Evolutionary conservation across 2,888 invertebrate species (phyloP).

Genomic region (Conchocele bisecta): DNA sequence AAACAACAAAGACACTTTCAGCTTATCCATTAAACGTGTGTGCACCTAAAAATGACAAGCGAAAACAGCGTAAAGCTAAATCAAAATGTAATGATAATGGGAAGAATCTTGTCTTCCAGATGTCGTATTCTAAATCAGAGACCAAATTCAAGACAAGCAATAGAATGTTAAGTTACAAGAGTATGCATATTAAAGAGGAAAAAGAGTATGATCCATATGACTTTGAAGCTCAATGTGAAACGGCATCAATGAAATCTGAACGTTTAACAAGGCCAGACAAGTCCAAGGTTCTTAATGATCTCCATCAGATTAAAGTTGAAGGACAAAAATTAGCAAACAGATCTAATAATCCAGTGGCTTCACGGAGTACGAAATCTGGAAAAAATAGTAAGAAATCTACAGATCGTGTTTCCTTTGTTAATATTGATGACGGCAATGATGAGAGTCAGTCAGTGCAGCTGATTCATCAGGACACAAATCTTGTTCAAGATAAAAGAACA

Average conservation of each 20-base stretch:
- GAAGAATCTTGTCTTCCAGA: constrained; percentile 34
- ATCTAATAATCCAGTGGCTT: no score
- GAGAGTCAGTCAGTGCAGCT: no score
- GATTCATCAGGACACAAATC: no score
- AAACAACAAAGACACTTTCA: no score
- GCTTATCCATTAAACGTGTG: no score
- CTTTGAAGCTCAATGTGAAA: constrained; percentile 62
- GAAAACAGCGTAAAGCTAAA: constrained; percentile 21
- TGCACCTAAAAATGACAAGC: no score
- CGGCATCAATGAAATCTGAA: constrained; percentile 35
- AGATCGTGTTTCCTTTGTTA: no score
- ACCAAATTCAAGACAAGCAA: constrained; percentile 14
- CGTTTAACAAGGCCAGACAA: constrained; percentile 29
- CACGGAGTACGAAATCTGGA: no score
- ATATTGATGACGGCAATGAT: no score
- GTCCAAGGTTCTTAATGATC: constrained; percentile 24
- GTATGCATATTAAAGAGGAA: neutral
- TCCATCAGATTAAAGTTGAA: neutral
- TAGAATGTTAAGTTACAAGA: neutral
- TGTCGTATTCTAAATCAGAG: constrained; percentile 43
- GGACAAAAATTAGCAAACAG: neutral
- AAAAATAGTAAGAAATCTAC: no score
- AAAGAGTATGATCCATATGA: constrained; percentile 66
- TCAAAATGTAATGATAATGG: constrained; percentile 14
- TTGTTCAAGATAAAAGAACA: no score